phyloP scores from a whole-genome alignment of 2,113 vertebrate genomes.

The Cyanoderma ruficeps region DNA sequence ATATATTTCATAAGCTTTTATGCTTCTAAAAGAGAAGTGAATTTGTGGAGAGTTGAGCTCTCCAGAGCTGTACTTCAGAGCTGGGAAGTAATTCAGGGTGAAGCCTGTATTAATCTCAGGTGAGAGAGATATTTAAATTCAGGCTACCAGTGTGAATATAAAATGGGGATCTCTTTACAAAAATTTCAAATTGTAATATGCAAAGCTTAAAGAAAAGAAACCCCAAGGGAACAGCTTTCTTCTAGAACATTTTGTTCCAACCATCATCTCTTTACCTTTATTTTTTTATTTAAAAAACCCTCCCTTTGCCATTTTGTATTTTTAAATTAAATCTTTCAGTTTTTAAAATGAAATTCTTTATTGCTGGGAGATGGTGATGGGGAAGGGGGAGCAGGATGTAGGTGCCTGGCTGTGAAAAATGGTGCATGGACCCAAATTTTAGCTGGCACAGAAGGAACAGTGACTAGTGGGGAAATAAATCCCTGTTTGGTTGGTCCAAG shows the following conservation, averaged over 20 bases:
- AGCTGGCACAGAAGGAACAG: not conserved
- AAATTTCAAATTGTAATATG: conserved; percentile 75
- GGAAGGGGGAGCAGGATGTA: not conserved
- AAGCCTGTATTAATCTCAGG: conserved; percentile 76
- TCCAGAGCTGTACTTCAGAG: conserved; percentile 75
- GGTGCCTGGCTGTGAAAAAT: not conserved
- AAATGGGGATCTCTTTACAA: conserved; percentile 74
- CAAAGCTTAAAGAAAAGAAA: conserved; percentile 70
- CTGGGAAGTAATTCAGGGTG: conserved; percentile 76
- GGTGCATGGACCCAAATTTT: not conserved
- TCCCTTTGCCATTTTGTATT: conserved; percentile 67
- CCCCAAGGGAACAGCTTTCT: conserved; percentile 68
- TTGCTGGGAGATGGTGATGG: not conserved
- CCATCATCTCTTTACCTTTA: conserved; percentile 56
- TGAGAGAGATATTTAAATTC: conserved; percentile 74
- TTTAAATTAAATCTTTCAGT: conserved; percentile 69
- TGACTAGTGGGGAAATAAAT: not conserved
- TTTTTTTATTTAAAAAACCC: conserved; percentile 65
- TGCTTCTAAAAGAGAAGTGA: conserved; percentile 75
- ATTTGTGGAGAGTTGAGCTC: conserved; percentile 72
- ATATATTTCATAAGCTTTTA: conserved; percentile 72
- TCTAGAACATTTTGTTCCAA: conserved; percentile 69
- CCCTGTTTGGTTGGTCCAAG: not conserved
- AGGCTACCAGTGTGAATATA: conserved; percentile 71
- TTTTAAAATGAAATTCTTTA: conserved; percentile 63